Evolutionary conservation across 2,888 invertebrate species (phyloP).

Genomic region (Scaptodrosophila latifasciaeformis): DNA sequence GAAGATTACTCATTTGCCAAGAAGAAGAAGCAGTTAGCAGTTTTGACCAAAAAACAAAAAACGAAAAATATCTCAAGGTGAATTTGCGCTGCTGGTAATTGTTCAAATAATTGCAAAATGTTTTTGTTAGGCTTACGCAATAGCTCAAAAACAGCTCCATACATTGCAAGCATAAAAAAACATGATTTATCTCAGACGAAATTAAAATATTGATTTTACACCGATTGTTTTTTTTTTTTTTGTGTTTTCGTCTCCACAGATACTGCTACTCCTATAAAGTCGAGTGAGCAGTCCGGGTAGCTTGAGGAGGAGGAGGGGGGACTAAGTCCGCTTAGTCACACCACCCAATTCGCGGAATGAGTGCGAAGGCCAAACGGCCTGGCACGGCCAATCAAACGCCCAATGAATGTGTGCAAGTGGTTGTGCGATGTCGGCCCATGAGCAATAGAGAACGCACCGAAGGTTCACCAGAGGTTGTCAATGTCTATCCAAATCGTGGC

Average conservation of each 20-base stretch:
- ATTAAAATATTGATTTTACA: too few relatives aligned
- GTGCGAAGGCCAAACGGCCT: conserved; percentile 68
- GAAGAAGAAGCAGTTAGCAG: neutral
- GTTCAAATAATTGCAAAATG: conserved; percentile 3
- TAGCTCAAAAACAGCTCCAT: too few relatives aligned
- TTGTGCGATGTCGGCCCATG: conserved; percentile 97
- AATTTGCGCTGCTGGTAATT: conserved; percentile 62
- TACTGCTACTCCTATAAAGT: too few relatives aligned
- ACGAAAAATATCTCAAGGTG: conserved; percentile 58
- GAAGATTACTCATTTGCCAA: too few relatives aligned
- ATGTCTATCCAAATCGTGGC: conserved; percentile 89
- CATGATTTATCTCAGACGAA: too few relatives aligned
- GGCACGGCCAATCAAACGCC: conserved; percentile 68
- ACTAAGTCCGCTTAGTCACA: neutral
- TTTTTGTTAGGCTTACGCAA: too few relatives aligned
- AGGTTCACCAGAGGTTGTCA: conserved; percentile 79
- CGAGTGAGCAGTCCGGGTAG: neutral
- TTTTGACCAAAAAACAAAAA: conserved; percentile 16
- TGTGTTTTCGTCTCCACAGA: too few relatives aligned
- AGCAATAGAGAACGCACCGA: conserved; percentile 86
- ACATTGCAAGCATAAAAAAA: too few relatives aligned
- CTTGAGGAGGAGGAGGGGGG: conserved; percentile 6
- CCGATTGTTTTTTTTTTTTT: too few relatives aligned
- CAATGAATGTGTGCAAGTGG: conserved; percentile 95
- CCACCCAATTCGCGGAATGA: conserved; percentile 48